phyloP scores from a whole-genome alignment of 2,113 vertebrate genomes.

The Cololabis saira region DNA sequence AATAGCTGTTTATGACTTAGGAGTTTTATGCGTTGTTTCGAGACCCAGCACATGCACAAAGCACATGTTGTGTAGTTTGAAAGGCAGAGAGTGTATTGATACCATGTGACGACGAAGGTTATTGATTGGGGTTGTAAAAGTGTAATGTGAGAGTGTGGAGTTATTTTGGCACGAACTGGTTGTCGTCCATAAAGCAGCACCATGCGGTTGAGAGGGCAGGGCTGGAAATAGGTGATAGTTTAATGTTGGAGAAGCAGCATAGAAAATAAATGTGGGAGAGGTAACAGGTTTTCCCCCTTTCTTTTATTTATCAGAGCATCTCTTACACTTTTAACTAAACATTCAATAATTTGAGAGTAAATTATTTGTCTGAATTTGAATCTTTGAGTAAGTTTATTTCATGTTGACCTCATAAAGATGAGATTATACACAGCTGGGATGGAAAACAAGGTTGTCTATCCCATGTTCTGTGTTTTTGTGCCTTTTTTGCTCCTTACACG shows the following conservation, averaged over 20 bases:
- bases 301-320: neutral
- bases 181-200: neutral
- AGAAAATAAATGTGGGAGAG: neutral
- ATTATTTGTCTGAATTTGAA: neutral
- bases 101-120: conserved; percentile 50
- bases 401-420: neutral
- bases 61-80: conserved; percentile 49
- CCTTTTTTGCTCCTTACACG: neutral
- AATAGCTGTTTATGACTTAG: conserved; percentile 60
- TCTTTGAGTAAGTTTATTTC: no score
- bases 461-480: neutral
- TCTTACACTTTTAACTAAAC: neutral
- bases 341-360: no score
- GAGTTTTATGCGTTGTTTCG: conserved; percentile 69
- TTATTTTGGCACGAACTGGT: conserved; percentile 19
- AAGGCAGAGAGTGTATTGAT: conserved; percentile 33
- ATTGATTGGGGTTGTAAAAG: conserved; percentile 54
- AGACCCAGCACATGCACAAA: conserved; percentile 41
- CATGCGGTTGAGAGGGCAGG: neutral
- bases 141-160: conserved; percentile 19
- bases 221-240: conserved; percentile 5
- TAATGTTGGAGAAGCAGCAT: conserved; percentile 4
- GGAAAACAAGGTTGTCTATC: no score
- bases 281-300: neutral
- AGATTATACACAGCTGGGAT: neutral